Evolutionary conservation across 2,113 vertebrate genomes (phyloP), one percentile per base, ranked within the genome.

Genomic region (Oncorhynchus tshawytscha): DNA sequence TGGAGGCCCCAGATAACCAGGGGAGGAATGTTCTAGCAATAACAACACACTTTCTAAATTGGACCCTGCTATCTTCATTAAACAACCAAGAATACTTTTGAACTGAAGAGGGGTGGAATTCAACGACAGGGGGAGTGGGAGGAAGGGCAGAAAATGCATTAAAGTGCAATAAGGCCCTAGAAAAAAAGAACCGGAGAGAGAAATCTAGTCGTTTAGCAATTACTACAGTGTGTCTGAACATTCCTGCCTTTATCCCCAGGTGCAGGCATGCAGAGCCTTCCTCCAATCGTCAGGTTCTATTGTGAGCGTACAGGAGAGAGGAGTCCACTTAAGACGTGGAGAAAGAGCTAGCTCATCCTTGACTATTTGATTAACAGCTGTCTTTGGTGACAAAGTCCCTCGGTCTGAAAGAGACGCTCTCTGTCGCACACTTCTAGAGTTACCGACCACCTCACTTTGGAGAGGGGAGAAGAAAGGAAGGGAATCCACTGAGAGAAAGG

Each of bases 341-440:
- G 84, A 91, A 86, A 91, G 87, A 90, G 91, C 86, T 81, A 89
- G 86, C 87, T 90, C 91, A 90, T 90, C 89, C 88, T 88, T 90
- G 89, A 92, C 90, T 82, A 89, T 91, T 93, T 93, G 91, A 94
- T 94, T 93, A 93, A 93, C 89, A 92, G 87, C 83, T 88, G 88
- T 91, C 89, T 87, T 84, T 90, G 64, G 62, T 80, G 85, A 88
- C 87, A 88, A 82, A 84, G 87, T 77, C 80, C 83, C 80, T 77
- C 71, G 79, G 79, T 67, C 82, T 89, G 85, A 91, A 90, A 92
- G 89, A 90, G 81, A 29, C 75, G 34, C 82, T 82, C 87, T 88
- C 80, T 91, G 89, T 92, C 91, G 83, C 91, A 93, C 91, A 92
- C 90, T 92, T 93, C 93, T 92, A 90, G 88, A 81, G 91, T 93